phyloP scores from a whole-genome alignment of 2,888 invertebrate genomes.

The Drosophila kuntzei region DNA sequence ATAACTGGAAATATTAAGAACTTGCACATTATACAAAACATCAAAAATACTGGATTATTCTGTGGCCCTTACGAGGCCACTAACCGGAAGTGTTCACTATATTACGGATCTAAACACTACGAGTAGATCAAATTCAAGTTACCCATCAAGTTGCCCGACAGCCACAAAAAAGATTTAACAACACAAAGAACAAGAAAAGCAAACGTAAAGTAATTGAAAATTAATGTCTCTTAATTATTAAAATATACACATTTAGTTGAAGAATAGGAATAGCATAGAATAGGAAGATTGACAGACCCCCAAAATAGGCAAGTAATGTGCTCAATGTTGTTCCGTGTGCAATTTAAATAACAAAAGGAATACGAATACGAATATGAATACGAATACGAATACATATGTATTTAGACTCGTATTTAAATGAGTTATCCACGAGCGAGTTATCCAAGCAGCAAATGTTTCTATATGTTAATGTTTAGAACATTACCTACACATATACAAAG shows the following conservation, averaged over 20 bases:
- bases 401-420: conserved; percentile 42
- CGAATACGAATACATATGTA: conserved; percentile 4
- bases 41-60: conserved; percentile 32
- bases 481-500: conserved; percentile 27
- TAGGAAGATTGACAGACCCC: conserved; percentile 17
- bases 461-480: conserved; percentile 64
- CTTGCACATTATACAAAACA: conserved; percentile 14
- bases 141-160: conserved; percentile 23
- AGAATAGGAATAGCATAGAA: not conserved
- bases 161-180: conserved; percentile 7
- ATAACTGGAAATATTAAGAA: conserved; percentile 31
- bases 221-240: conserved; percentile 51
- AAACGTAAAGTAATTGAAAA: conserved; percentile 57
- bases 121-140: conserved; percentile 29
- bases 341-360: conserved; percentile 77
- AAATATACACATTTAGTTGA: conserved; percentile 26
- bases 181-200: conserved; percentile 5
- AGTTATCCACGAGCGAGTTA: conserved; percentile 37
- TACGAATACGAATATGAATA: conserved; percentile 3
- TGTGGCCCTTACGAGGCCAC: conserved; percentile 51
- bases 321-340: conserved; percentile 70
- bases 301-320: conserved; percentile 43
- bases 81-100: conserved; percentile 45
- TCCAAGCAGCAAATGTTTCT: conserved; percentile 25
- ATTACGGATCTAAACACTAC: conserved; percentile 23